Percentiles rank a stretch among this genome's conserved stretches.
Conservation (phyloP, 35 echinoderm and acorn worm genomes). For the Apostichopus californicus region DNA sequence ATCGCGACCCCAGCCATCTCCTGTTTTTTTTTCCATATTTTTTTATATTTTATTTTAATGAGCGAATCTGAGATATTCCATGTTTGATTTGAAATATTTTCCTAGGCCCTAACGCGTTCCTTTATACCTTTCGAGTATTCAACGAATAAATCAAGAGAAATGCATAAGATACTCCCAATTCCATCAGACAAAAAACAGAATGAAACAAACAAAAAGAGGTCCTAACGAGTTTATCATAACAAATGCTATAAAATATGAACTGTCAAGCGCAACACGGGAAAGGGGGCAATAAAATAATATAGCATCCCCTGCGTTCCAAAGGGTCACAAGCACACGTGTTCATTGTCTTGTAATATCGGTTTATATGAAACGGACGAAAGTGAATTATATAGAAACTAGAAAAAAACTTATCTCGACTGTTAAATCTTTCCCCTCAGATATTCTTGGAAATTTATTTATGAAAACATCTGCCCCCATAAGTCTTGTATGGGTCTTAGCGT, state of each 20-base stretch:
- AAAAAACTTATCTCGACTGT: neutral
- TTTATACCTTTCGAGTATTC: too few species aligned
- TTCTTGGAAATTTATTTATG: slow-evolving; percentile 1
- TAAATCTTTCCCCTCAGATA: neutral
- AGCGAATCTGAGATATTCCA: too few species aligned
- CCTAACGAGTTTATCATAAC: too few species aligned
- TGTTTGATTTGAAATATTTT: too few species aligned
- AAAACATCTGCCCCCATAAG: neutral
- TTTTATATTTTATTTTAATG: too few species aligned
- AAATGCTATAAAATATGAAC: neutral
- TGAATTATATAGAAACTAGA: neutral
- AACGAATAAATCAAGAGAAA: too few species aligned
- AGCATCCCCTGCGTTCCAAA: neutral
- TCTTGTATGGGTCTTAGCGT: neutral
- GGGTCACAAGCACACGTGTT: neutral
- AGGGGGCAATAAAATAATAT: neutral
- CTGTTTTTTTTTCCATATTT: too few species aligned
- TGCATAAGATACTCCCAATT: too few species aligned
- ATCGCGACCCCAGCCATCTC: too few species aligned
- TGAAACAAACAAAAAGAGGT: too few species aligned
- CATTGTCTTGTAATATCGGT: neutral
- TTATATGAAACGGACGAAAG: neutral
- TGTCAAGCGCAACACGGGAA: neutral
- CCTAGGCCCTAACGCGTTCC: too few species aligned
- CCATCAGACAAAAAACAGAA: too few species aligned